A percentile compares a stretch with the other conserved stretches of the same genome.
phyloP scores from a whole-genome alignment of 2,888 invertebrate genomes.

The Athripsodes cinereus region DNA sequence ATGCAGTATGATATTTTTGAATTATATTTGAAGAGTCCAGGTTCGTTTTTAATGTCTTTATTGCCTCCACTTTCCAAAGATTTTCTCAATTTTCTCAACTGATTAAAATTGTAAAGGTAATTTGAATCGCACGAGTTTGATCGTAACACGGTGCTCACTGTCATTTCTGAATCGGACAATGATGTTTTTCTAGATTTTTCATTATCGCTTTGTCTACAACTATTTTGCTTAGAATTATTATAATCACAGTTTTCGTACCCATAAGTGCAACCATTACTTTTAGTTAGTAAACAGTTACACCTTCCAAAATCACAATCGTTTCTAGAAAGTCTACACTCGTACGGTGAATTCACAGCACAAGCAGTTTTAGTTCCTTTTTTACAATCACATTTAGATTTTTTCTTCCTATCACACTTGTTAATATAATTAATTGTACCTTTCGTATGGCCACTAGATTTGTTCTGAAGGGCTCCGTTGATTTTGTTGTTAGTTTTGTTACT shows the following conservation, averaged over 20 bases:
- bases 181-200: not conserved
- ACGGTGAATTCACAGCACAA: conserved; percentile 12
- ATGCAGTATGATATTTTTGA: conserved; percentile 27
- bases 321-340: conserved; percentile 22
- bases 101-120: conserved; percentile 25
- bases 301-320: conserved; percentile 23
- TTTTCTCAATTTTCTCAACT: conserved; percentile 20
- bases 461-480: conserved; percentile 3
- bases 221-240: not conserved
- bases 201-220: not conserved
- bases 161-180: conserved; percentile 22
- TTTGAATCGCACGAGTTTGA: conserved; percentile 27
- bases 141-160: conserved; percentile 24
- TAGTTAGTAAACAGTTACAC: conserved; percentile 22
- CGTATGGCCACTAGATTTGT: not conserved
- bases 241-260: conserved; percentile 9
- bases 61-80: conserved; percentile 15
- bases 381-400: conserved; percentile 15
- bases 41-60: conserved; percentile 7
- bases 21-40: conserved; percentile 23
- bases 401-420: not conserved
- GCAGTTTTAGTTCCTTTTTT: conserved; percentile 9
- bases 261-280: conserved; percentile 12
- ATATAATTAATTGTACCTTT: not conserved
- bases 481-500: not conserved